A percentile compares a stretch with the other conserved stretches of the same genome.
Evolutionary conservation across 2,113 vertebrate species (phyloP).

Genomic region (Tenrec ecaudatus): DNA sequence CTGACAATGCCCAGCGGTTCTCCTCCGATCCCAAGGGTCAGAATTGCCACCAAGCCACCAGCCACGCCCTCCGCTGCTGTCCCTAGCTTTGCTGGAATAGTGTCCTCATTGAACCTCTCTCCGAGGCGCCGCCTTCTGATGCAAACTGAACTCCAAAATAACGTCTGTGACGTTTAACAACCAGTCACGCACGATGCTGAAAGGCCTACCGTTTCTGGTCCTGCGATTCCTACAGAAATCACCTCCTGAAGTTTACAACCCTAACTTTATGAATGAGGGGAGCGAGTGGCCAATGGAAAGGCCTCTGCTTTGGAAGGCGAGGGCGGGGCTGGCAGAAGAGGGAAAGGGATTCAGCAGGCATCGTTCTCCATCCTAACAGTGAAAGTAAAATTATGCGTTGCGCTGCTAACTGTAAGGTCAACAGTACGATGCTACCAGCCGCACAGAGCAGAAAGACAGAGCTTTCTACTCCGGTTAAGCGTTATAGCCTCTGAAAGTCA

Average conservation of each 20-base stretch:
- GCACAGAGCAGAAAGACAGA: too few species aligned
- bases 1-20: not conserved
- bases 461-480: too few species aligned
- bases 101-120: too few species aligned
- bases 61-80: not conserved
- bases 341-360: not conserved
- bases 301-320: not conserved
- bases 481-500: too few species aligned
- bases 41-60: not conserved
- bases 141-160: not conserved
- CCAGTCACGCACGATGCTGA: not conserved
- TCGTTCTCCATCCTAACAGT: not conserved
- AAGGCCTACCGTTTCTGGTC: not conserved
- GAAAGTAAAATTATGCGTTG: too few species aligned
- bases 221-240: not conserved
- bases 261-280: not conserved
- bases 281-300: not conserved
- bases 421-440: too few species aligned
- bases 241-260: not conserved
- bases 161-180: not conserved
- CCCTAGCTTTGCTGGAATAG: not conserved
- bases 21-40: not conserved
- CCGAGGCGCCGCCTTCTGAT: not conserved
- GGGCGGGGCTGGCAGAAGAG: not conserved
- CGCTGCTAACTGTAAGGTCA: too few species aligned